Conservation (phyloP, 2,797 vertebrate genomes). For the Knipowitschia caucasica region DNA sequence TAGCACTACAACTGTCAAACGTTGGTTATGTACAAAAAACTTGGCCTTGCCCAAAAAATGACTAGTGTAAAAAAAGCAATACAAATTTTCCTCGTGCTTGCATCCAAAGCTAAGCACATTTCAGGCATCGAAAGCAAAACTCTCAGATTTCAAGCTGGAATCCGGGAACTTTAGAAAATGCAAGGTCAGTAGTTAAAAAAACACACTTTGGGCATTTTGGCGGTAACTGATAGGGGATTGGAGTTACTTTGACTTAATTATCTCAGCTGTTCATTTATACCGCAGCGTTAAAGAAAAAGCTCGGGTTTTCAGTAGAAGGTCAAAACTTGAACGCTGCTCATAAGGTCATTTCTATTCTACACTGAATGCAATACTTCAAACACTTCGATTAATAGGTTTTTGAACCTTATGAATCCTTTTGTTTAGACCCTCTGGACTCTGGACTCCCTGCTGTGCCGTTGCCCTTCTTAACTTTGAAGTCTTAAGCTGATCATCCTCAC, state of each 20-base stretch:
- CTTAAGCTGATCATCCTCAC: conserved; percentile 12
- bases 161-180: neutral
- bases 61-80: neutral
- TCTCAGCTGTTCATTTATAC: neutral
- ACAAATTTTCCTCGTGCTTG: neutral
- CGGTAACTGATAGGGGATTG: neutral
- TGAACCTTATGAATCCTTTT: neutral
- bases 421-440: neutral
- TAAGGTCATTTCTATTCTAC: neutral
- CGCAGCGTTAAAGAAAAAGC: neutral
- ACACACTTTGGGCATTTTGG: neutral
- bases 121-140: neutral
- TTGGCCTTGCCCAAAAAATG: neutral
- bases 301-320: neutral
- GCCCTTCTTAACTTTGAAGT: conserved; percentile 15
- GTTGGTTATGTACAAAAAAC: too few relatives aligned
- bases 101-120: neutral
- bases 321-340: neutral
- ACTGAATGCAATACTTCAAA: neutral
- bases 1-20: too few relatives aligned
- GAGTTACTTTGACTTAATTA: neutral
- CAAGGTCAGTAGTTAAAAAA: neutral
- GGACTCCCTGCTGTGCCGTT: conserved; percentile 8
- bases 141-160: conserved; percentile 5
- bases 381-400: neutral